Evolutionary conservation across 2,888 invertebrate genomes (phyloP).

Genomic region (Megalurothrips usitatus): DNA sequence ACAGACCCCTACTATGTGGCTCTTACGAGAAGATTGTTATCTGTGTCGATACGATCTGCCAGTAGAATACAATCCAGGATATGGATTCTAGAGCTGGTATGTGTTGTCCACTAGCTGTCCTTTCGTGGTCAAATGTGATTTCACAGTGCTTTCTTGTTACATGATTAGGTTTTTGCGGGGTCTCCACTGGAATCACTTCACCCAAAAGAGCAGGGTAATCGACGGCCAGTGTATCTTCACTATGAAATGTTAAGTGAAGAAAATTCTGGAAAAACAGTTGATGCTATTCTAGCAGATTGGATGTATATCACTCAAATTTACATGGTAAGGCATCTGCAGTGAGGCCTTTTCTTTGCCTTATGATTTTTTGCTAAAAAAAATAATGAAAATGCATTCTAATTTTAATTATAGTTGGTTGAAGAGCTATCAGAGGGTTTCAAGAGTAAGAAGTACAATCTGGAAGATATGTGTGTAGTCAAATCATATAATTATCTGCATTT

Average conservation of each 20-base stretch:
- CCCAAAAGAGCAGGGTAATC: slow-evolving; percentile 73
- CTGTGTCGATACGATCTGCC: slow-evolving; percentile 65
- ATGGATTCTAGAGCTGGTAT: neutral
- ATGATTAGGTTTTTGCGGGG: neutral
- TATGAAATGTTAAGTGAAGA: slow-evolving; percentile 90
- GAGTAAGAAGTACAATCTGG: neutral
- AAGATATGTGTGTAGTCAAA: slow-evolving; percentile 54
- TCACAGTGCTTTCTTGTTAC: neutral
- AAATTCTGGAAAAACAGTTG: slow-evolving; percentile 71
- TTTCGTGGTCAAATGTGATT: neutral
- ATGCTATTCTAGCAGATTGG: slow-evolving; percentile 86
- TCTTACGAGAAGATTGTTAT: slow-evolving; percentile 71
- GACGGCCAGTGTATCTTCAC: slow-evolving; percentile 83
- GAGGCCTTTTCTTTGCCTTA: no score
- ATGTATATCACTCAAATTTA: slow-evolving; percentile 86
- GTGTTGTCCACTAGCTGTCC: neutral
- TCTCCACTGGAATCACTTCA: slow-evolving; percentile 74
- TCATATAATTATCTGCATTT: slow-evolving; percentile 91
- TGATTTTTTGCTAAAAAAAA: neutral
- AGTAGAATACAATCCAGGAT: neutral
- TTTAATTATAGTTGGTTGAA: neutral
- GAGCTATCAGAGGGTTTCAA: slow-evolving; percentile 1
- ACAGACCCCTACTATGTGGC: slow-evolving; percentile 58
- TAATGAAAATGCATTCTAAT: neutral
- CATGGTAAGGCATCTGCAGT: slow-evolving; percentile 40